Conservation (phyloP, 2,797 vertebrate genomes). For the Zenarchopterus dispar region DNA sequence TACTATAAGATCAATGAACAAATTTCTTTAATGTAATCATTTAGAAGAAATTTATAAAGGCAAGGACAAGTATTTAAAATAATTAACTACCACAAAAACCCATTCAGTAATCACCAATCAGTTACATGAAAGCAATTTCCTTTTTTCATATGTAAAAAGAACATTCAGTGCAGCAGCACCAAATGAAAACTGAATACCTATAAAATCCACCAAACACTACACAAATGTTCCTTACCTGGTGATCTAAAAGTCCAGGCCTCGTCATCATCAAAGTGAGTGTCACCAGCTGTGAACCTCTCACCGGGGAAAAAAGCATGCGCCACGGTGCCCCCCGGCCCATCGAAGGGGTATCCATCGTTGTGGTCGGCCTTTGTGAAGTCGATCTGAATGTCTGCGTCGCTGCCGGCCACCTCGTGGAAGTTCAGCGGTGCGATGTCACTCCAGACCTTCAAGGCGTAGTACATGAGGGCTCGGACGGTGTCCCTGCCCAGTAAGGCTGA, state of each 20-base stretch:
- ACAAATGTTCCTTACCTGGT: slow-evolving; percentile 80
- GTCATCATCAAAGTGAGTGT: slow-evolving; percentile 95
- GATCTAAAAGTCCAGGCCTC: slow-evolving; percentile 97
- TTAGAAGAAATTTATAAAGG: too few relatives aligned
- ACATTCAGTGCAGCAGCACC: neutral
- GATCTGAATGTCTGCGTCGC: slow-evolving; percentile 93
- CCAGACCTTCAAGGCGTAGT: slow-evolving; percentile 97
- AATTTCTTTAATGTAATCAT: too few relatives aligned
- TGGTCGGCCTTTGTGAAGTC: slow-evolving; percentile 95
- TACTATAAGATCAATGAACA: neutral
- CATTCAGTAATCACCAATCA: too few relatives aligned
- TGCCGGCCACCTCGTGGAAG: slow-evolving; percentile 95
- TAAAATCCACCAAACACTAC: neutral
- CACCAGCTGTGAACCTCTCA: slow-evolving; percentile 88
- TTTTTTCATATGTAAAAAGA: neutral
- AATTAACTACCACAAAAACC: too few relatives aligned
- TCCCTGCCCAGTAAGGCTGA: slow-evolving; percentile 89
- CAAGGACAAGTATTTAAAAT: too few relatives aligned
- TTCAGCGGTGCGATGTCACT: slow-evolving; percentile 93
- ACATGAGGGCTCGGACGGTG: slow-evolving; percentile 94
- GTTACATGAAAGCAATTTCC: too few relatives aligned
- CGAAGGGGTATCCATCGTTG: slow-evolving; percentile 91
- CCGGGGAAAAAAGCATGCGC: slow-evolving; percentile 96
- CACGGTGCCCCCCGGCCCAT: slow-evolving; percentile 93
- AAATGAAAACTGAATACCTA: neutral